A percentile compares a stretch with the other conserved stretches of the same genome.
Evolutionary conservation across 23 tunicate genomes (phyloP).

Genomic region (Oikopleura dioica): DNA sequence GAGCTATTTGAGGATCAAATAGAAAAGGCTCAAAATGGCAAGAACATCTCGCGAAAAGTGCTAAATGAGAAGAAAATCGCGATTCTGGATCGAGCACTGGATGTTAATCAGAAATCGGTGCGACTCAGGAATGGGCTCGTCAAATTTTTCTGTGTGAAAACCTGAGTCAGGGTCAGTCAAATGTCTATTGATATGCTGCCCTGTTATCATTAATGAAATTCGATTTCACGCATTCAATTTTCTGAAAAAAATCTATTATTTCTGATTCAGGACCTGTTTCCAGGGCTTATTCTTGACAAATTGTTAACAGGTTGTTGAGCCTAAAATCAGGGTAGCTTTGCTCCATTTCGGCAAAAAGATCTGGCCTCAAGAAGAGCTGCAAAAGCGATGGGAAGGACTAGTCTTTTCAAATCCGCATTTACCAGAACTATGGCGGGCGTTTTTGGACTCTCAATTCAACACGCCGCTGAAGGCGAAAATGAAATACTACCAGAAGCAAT

Average conservation of each 20-base stretch:
- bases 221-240: no score
- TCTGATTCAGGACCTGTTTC: no score
- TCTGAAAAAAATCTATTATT: no score
- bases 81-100: conserved; percentile 1
- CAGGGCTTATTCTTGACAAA: no score
- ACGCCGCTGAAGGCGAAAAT: background rate
- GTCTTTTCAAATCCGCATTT: conserved; percentile 13
- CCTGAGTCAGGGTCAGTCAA: background rate
- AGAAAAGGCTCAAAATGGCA: conserved; percentile 5
- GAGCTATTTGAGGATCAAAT: conserved; percentile 7
- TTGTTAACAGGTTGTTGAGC: no score
- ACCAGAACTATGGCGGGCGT: background rate
- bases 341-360: no score
- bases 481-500: background rate
- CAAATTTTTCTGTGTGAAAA: background rate
- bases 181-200: background rate
- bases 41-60: background rate
- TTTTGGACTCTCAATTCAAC: background rate
- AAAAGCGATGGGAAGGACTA: background rate
- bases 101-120: background rate
- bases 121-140: background rate
- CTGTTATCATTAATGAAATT: background rate
- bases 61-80: conserved; percentile 8
- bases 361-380: no score
- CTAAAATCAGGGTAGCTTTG: no score